phyloP scores from a whole-genome alignment of 1,140 invertebrate genomes.

The Sycobia sp. region DNA sequence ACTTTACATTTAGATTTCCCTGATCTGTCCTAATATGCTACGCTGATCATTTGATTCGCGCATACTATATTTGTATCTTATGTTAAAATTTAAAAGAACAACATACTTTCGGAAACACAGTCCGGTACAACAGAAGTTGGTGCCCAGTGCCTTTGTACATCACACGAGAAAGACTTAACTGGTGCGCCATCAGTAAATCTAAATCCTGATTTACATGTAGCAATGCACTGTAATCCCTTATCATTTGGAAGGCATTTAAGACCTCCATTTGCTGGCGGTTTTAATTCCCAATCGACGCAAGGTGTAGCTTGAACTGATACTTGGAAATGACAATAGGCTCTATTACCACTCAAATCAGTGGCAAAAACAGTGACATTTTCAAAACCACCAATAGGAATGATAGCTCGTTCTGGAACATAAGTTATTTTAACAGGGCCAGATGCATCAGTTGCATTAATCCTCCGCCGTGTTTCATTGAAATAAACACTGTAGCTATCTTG shows the following conservation, averaged over 20 bases:
- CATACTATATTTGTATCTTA: too few species aligned
- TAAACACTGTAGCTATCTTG: conserved; percentile 90
- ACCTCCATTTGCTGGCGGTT: conserved; percentile 84
- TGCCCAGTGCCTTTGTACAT: conserved; percentile 77
- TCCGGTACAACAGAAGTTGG: conserved; percentile 88
- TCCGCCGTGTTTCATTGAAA: conserved; percentile 87
- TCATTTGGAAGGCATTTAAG: conserved; percentile 85
- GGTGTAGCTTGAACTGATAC: conserved; percentile 91
- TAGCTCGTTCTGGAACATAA: conserved; percentile 84
- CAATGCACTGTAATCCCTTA: conserved; percentile 84
- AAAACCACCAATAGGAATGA: conserved; percentile 87
- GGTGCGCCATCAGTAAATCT: conserved; percentile 90
- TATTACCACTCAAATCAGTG: conserved; percentile 86
- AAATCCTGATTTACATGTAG: conserved; percentile 88
- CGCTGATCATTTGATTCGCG: too few species aligned
- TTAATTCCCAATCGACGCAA: conserved; percentile 93
- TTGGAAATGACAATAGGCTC: conserved; percentile 92
- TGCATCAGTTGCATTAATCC: conserved; percentile 87
- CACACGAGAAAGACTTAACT: conserved; percentile 84
- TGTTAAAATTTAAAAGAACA: too few species aligned
- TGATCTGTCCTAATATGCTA: too few species aligned
- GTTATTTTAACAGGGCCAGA: conserved; percentile 85
- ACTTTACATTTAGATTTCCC: too few species aligned
- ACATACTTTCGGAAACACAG: conserved; percentile 86
- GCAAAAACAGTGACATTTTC: conserved; percentile 94